Evolutionary conservation across 2,888 invertebrate genomes (phyloP).

Genomic region (Eueremaeus valkanovi): DNA sequence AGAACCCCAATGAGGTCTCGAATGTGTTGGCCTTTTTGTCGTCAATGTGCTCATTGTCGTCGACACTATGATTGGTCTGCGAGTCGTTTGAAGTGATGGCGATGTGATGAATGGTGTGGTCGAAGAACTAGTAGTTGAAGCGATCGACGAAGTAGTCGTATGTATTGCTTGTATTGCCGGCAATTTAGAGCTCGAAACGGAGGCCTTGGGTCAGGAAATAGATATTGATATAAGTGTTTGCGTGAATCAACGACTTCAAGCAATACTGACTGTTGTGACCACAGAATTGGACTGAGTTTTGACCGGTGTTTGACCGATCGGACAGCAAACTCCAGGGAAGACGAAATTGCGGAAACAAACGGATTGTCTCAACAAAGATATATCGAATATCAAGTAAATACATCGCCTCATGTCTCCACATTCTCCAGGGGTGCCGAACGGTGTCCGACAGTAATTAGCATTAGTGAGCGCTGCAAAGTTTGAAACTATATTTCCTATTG

Average conservation of each 20-base stretch:
- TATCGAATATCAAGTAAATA: slow-evolving; percentile 56
- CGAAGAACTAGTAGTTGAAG: slow-evolving; percentile 35
- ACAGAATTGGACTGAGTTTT: background rate
- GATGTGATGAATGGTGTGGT: background rate
- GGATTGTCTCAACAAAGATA: slow-evolving; percentile 75
- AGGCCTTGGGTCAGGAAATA: background rate
- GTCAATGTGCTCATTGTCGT: background rate
- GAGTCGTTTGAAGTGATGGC: background rate
- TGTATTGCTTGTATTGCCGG: slow-evolving; percentile 24
- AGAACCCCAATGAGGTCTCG: slow-evolving; percentile 28
- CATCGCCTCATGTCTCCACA: slow-evolving; percentile 80
- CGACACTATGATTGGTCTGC: background rate
- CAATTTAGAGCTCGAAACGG: background rate
- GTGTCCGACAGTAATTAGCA: slow-evolving; percentile 64
- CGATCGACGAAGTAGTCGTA: slow-evolving; percentile 43
- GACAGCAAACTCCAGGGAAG: slow-evolving; percentile 88
- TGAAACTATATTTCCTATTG: slow-evolving; percentile 27
- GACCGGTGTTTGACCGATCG: slow-evolving; percentile 51
- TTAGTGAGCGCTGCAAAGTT: slow-evolving; percentile 12
- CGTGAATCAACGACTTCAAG: background rate
- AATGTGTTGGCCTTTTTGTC: slow-evolving; percentile 6
- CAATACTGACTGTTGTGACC: background rate
- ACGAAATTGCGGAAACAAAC: slow-evolving; percentile 86
- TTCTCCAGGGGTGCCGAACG: slow-evolving; percentile 70
- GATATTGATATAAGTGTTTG: background rate